Percentiles rank a stretch among this genome's conserved stretches.
Conservation (phyloP, 2,888 invertebrate genomes). For the Heliothis peltigera region DNA sequence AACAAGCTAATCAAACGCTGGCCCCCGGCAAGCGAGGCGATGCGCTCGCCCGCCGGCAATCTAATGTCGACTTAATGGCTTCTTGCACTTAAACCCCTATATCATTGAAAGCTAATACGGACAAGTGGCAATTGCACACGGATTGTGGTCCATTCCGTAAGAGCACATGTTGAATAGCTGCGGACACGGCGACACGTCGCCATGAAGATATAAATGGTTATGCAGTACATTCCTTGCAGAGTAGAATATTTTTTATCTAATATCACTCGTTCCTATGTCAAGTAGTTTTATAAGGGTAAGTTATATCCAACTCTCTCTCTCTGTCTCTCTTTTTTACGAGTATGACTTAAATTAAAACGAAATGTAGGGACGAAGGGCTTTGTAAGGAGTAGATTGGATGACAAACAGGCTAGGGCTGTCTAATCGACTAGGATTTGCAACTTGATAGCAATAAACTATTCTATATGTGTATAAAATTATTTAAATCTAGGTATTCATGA, state of each 20-base stretch:
- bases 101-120: constrained; percentile 62
- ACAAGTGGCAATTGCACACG: constrained; percentile 67
- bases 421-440: constrained; percentile 20
- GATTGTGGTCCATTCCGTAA: constrained; percentile 58
- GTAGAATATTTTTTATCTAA: constrained; percentile 20
- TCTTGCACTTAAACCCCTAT: constrained; percentile 68
- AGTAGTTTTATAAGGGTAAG: constrained; percentile 8
- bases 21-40: constrained; percentile 64
- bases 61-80: constrained; percentile 74
- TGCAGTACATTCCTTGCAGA: constrained; percentile 11
- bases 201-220: constrained; percentile 30
- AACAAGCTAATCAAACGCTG: constrained; percentile 76
- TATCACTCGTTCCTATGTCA: constrained; percentile 22
- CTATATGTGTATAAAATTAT: constrained; percentile 75
- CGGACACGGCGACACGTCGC: constrained; percentile 58
- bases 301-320: background rate
- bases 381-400: too few species aligned
- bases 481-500: too few species aligned
- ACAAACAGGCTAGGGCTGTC: background rate
- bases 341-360: too few species aligned
- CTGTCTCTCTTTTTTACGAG: too few species aligned
- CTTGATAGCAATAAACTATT: constrained; percentile 33
- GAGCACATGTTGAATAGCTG: constrained; percentile 60
- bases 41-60: constrained; percentile 46
- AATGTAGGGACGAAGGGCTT: too few species aligned